Conservation (phyloP, 2,113 vertebrate genomes). For the Paratilapia polleni region DNA sequence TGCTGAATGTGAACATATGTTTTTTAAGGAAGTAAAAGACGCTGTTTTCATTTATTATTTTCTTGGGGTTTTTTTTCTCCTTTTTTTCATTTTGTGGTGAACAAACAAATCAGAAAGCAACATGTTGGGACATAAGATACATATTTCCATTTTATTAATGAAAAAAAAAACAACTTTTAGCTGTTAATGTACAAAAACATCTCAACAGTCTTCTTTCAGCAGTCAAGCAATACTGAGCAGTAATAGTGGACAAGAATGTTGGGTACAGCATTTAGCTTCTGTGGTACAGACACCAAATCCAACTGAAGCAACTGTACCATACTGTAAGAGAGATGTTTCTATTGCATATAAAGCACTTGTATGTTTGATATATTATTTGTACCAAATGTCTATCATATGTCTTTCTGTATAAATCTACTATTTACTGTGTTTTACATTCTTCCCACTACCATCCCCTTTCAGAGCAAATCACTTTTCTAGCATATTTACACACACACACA, state of each 20-base stretch:
- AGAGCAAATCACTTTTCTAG: conserved; percentile 5
- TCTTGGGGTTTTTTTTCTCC: background rate
- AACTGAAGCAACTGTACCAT: conserved; percentile 4
- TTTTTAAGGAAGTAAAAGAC: conserved; percentile 40
- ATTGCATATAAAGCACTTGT: conserved; percentile 62
- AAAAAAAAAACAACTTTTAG: conserved; percentile 58
- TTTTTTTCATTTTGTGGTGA: background rate
- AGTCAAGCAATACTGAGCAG: conserved; percentile 9
- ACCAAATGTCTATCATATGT: conserved; percentile 39
- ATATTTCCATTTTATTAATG: conserved; percentile 64
- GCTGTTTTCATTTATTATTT: conserved; percentile 31
- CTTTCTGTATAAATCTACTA: conserved; percentile 29
- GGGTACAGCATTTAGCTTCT: conserved; percentile 48
- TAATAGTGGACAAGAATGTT: conserved; percentile 27
- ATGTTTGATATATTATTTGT: conserved; percentile 70
- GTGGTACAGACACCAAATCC: conserved; percentile 13
- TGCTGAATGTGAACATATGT: conserved; percentile 50
- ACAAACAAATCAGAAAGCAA: background rate
- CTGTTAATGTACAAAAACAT: conserved; percentile 65
- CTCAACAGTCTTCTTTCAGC: conserved; percentile 2
- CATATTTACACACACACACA: conserved; percentile 54
- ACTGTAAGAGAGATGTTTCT: conserved; percentile 21
- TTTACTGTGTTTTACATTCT: conserved; percentile 45
- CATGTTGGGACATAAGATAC: conserved; percentile 25
- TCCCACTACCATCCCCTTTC: background rate